These are phyloP conservation scores for Cheilosia variabilis DNA, from an alignment of 2,888 invertebrate genomes.

Conservation along the genomic window DNA sequence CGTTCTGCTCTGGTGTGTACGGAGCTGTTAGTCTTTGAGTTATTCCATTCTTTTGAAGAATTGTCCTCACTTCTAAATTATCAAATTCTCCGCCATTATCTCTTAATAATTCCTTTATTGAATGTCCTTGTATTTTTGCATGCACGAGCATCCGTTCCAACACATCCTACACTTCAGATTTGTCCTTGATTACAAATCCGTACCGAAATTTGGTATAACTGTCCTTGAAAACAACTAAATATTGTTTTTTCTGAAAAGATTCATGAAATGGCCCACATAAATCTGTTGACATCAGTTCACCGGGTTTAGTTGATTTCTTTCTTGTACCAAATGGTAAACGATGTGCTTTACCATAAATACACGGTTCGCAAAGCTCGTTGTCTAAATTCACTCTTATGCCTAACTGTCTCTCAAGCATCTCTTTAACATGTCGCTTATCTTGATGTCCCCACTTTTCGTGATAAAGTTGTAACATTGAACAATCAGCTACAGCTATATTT, in stretches of 20 bases:
- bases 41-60: no score
- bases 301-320: constrained; percentile 29
- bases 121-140: neutral
- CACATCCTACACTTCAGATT: neutral
- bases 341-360: constrained; percentile 16
- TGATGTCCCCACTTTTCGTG: no score
- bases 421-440: no score
- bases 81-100: neutral
- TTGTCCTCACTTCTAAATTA: neutral
- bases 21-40: neutral
- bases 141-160: neutral
- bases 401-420: no score
- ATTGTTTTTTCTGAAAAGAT: constrained; percentile 38
- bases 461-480: no score
- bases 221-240: neutral
- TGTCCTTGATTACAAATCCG: neutral
- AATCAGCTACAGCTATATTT: no score
- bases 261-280: constrained; percentile 39
- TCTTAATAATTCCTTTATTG: neutral
- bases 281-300: constrained; percentile 47
- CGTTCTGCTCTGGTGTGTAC: neutral
- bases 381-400: no score
- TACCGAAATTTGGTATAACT: neutral
- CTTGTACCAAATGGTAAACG: constrained; percentile 41
- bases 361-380: neutral